A percentile compares a stretch with the other conserved stretches of the same genome.
Conservation (phyloP, 2,888 invertebrate genomes). For the Xylota sylvarum region DNA sequence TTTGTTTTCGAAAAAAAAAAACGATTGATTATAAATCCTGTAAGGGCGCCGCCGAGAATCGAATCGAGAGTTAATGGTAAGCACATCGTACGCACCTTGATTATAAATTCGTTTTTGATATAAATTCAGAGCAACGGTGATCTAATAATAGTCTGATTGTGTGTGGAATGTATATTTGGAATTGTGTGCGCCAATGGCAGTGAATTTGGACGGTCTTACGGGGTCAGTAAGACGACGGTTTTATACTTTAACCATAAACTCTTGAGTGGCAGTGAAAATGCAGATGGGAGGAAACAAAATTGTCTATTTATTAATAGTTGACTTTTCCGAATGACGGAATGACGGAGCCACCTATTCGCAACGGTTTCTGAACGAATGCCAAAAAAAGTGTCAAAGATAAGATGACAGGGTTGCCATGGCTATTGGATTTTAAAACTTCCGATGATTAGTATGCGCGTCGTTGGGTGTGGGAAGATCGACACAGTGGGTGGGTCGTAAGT, state of each 20-base stretch:
- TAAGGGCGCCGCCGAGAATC: constrained; percentile 11
- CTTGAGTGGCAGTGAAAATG: constrained; percentile 34
- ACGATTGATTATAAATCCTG: background rate
- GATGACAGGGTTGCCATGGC: constrained; percentile 43
- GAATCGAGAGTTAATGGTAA: constrained; percentile 23
- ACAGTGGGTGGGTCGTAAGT: background rate
- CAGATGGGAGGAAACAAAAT: background rate
- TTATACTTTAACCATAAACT: constrained; percentile 50
- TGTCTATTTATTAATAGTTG: constrained; percentile 40
- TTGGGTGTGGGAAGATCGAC: constrained; percentile 12
- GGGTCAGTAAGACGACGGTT: constrained; percentile 44
- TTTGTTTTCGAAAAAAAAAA: background rate
- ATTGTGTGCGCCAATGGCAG: constrained; percentile 46
- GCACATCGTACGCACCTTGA: constrained; percentile 45
- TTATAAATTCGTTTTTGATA: constrained; percentile 17
- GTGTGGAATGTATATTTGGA: constrained; percentile 14
- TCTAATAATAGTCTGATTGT: constrained; percentile 30
- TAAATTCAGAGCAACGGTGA: constrained; percentile 12
- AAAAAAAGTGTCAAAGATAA: constrained; percentile 44
- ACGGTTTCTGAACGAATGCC: constrained; percentile 45
- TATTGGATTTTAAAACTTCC: constrained; percentile 10
- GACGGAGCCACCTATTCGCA: constrained; percentile 19
- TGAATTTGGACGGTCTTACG: constrained; percentile 28
- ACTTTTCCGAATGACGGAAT: constrained; percentile 2
- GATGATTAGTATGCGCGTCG: constrained; percentile 23